A percentile compares a stretch with the other conserved stretches of the same genome.
Conservation (phyloP, 2,888 invertebrate genomes). For the Heliconius charithonia region DNA sequence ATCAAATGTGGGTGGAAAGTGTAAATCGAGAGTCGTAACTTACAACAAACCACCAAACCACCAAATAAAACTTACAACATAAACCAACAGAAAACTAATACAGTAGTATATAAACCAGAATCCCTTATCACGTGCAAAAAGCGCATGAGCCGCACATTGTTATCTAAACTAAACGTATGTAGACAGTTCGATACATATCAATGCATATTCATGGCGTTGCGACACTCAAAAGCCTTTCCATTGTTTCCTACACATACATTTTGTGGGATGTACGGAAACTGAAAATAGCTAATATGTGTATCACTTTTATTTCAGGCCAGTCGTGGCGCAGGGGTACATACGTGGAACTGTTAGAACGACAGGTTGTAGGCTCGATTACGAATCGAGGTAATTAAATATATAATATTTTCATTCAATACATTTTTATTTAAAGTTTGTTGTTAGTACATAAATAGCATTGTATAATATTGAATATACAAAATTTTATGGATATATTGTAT, state of each 20-base stretch:
- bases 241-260: conserved; percentile 46
- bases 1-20: neutral
- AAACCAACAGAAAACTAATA: neutral
- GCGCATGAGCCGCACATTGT: conserved; percentile 38
- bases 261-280: conserved; percentile 33
- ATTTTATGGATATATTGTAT: no score
- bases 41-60: neutral
- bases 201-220: conserved; percentile 51
- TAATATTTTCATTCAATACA: no score
- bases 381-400: neutral
- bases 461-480: no score
- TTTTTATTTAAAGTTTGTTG: no score
- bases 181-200: conserved; percentile 47
- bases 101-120: conserved; percentile 18
- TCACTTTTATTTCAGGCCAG: no score
- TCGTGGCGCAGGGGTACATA: no score
- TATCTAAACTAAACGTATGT: conserved; percentile 45
- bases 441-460: no score
- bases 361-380: neutral
- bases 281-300: conserved; percentile 3
- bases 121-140: conserved; percentile 39
- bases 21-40: neutral
- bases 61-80: no score
- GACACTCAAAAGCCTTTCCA: conserved; percentile 51
- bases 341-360: neutral